Conservation (phyloP, 2,113 vertebrate genomes). For the Cyphotilapia sp. region DNA sequence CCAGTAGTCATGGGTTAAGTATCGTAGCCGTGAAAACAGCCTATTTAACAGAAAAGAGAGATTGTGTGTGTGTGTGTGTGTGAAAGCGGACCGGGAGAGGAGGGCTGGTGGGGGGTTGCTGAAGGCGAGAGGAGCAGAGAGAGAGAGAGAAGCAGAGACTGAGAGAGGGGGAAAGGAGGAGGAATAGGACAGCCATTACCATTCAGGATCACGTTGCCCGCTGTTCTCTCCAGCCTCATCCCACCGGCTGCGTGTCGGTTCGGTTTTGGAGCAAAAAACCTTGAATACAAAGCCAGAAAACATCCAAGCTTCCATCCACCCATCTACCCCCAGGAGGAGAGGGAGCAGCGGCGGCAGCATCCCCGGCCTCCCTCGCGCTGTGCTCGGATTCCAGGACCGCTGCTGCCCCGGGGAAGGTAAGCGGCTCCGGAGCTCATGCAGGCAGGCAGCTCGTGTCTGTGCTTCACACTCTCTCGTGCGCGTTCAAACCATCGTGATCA, state of each 20-base stretch:
- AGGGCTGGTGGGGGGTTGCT: conserved; percentile 13
- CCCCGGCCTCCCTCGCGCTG: conserved; percentile 58
- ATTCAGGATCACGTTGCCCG: conserved; percentile 37
- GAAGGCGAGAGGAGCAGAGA: background rate
- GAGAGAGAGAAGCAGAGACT: background rate
- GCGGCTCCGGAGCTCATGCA: conserved; percentile 24
- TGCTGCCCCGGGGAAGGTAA: conserved; percentile 71
- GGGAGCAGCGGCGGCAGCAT: conserved; percentile 47
- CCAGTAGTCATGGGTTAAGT: conserved; percentile 39
- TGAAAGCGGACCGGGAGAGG: background rate
- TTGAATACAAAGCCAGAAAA: background rate
- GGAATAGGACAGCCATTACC: conserved; percentile 69
- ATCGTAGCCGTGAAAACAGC: conserved; percentile 11
- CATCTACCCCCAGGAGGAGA: conserved; percentile 13
- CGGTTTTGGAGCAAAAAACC: background rate
- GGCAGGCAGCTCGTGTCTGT: background rate
- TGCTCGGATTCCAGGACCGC: conserved; percentile 40
- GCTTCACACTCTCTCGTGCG: background rate
- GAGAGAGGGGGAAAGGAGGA: background rate
- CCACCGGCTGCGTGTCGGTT: background rate
- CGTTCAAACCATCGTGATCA: background rate
- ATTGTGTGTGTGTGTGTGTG: background rate
- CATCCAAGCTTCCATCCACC: background rate
- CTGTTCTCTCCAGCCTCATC: conserved; percentile 8
- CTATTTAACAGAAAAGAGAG: background rate